A percentile compares a stretch with the other conserved stretches of the same genome.
Evolutionary conservation across 2,113 vertebrate genomes (phyloP).

Genomic region (Diadophis punctatus): DNA sequence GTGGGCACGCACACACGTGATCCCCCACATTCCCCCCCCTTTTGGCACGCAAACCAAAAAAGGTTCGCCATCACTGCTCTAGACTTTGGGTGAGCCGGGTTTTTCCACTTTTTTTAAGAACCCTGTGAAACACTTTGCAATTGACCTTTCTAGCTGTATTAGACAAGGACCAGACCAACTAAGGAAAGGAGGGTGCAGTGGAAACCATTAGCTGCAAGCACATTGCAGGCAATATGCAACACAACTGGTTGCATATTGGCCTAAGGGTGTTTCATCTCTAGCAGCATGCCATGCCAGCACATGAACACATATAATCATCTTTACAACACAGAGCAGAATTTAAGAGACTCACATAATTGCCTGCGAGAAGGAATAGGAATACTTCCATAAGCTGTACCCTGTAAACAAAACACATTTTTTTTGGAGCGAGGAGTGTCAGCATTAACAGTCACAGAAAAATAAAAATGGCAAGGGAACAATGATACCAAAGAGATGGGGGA

Average conservation of each 20-base stretch:
- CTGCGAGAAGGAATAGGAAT: constrained; percentile 79
- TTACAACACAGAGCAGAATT: constrained; percentile 76
- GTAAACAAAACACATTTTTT: constrained; percentile 80
- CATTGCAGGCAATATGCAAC: constrained; percentile 71
- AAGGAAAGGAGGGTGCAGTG: constrained; percentile 55
- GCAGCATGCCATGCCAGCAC: constrained; percentile 79
- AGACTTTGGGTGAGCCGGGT: constrained; percentile 65
- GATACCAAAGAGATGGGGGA: constrained; percentile 36
- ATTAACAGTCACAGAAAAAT: constrained; percentile 63
- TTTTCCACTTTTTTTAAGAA: constrained; percentile 28
- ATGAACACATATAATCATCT: constrained; percentile 71
- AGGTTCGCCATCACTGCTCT: background rate
- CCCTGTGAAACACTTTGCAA: constrained; percentile 1
- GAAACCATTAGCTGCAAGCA: constrained; percentile 61
- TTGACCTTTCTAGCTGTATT: constrained; percentile 45
- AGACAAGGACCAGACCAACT: constrained; percentile 52
- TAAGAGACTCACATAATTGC: constrained; percentile 79
- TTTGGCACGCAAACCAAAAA: too few species aligned
- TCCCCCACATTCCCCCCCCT: too few species aligned
- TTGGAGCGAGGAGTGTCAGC: constrained; percentile 69
- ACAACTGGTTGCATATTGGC: constrained; percentile 70
- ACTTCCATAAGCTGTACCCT: constrained; percentile 79
- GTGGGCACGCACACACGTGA: too few species aligned
- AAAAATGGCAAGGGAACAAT: constrained; percentile 55
- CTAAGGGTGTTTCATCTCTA: constrained; percentile 61